Base-by-base conservation (phyloP, 1,140 invertebrate genomes). In the Oedothorax gibbosus region DNA sequence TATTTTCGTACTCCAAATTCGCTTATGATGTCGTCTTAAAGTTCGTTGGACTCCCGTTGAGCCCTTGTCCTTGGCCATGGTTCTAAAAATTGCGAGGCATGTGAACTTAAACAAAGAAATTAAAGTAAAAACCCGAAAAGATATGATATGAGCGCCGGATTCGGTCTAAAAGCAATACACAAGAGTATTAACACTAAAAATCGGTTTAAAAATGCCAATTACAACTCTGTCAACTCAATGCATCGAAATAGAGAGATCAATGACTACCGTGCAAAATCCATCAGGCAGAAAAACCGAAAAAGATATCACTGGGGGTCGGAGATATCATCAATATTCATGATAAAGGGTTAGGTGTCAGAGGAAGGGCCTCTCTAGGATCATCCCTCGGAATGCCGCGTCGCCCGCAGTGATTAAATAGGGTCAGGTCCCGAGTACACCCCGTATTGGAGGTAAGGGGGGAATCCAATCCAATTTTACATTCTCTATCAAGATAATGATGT, bases 321-420 rank as follows among this genome's bases (percentile, higher is more conserved):
- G 78, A 80, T 79, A 80, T 71, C 78, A 80, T 80, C 78, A 80
- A 80, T 80, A 80, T 80, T 80, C 78, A 80, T 80, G 78, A 80
- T 66, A 80, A 80, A 80, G 66, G 54, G 66, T 80, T 71, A 60
- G 50, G 49, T 80, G 78, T 80, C 78, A 71, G 66, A 66, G 78
- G 71, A 60, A 80, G 78, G 78, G 53, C 53, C 62, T 68, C 51
- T 69, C 71, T 75, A 35, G 49, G 68, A 53, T 20, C 12, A 66
- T 54, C 75, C 50, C 21, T 49, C 15, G 75, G 60, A 54, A 66
- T 79, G 76, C 64, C 20, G 64, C 50, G 14, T 66, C 54, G 54
- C 78, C 50, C 14, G 66, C 78, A 80, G 65, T 69, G 78, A 80
- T 80, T 80, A 80, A 80, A 80, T 80, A 50, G 56, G 78, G 78